Conservation (phyloP, 2,888 invertebrate genomes). For the Flexamia atlantica region DNA sequence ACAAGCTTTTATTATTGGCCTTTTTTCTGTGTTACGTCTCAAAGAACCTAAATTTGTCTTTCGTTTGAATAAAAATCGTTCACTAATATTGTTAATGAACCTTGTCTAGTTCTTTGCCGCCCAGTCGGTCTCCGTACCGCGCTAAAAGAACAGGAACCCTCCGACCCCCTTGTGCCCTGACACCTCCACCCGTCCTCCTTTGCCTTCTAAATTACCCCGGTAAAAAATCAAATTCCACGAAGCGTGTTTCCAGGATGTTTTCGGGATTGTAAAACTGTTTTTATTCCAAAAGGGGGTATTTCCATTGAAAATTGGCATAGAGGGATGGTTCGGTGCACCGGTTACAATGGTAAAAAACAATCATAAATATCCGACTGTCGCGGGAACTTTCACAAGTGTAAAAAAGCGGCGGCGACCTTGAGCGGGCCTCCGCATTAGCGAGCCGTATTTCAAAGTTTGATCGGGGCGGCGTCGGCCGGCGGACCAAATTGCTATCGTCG, state of each 20-base stretch:
- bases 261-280: conserved; percentile 49
- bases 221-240: conserved; percentile 41
- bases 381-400: conserved; percentile 51
- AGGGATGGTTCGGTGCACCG: conserved; percentile 34
- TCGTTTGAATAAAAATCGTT: no score
- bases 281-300: conserved; percentile 54
- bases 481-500: conserved; percentile 44
- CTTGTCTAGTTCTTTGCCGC: no score
- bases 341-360: conserved; percentile 53
- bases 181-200: background rate
- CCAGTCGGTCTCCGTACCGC: no score
- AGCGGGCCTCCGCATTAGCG: conserved; percentile 29
- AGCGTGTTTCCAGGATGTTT: no score
- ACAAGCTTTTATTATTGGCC: no score
- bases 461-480: conserved; percentile 28
- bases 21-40: no score
- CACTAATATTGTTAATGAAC: no score
- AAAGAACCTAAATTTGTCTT: no score
- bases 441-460: conserved; percentile 44
- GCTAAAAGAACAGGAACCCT: background rate
- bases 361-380: conserved; percentile 58
- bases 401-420: conserved; percentile 54
- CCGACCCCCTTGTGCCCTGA: background rate
- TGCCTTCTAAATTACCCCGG: background rate
- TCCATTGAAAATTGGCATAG: conserved; percentile 59